Evolutionary conservation across 2,888 invertebrate species (phyloP).

Genomic region (Cantharis flavilabris): DNA sequence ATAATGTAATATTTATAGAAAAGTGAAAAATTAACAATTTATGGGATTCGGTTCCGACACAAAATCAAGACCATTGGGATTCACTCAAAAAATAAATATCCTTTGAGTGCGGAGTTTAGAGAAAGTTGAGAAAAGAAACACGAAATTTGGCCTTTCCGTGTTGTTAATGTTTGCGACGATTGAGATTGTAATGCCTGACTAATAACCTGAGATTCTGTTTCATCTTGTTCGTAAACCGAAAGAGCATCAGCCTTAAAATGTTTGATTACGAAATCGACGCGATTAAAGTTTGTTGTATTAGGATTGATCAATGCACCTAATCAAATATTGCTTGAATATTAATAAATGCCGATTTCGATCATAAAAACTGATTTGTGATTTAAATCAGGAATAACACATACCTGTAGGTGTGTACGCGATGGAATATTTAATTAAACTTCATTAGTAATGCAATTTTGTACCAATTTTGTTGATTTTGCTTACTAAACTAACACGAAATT

Average conservation of each 20-base stretch:
- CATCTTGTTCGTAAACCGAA: not conserved
- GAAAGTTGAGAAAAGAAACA: not conserved
- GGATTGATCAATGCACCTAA: not conserved
- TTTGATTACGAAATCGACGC: not conserved
- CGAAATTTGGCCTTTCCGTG: not conserved
- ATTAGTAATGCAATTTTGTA: not conserved
- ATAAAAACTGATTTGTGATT: not conserved
- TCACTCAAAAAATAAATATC: not conserved
- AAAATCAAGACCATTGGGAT: not conserved
- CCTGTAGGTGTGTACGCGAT: not conserved
- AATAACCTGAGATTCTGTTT: not conserved
- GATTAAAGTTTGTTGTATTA: not conserved
- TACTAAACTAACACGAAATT: not conserved
- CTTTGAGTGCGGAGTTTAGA: not conserved
- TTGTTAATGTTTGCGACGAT: not conserved
- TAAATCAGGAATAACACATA: not conserved
- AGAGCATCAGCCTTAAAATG: not conserved
- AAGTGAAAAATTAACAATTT: not conserved
- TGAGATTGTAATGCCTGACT: not conserved
- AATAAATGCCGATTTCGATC: not conserved
- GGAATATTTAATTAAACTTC: not conserved
- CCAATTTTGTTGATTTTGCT: not conserved
- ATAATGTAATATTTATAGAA: not conserved
- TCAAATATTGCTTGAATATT: not conserved
- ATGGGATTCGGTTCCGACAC: not conserved